Conservation (phyloP, 2,888 invertebrate species). For the Allolobophora icterica region DNA sequence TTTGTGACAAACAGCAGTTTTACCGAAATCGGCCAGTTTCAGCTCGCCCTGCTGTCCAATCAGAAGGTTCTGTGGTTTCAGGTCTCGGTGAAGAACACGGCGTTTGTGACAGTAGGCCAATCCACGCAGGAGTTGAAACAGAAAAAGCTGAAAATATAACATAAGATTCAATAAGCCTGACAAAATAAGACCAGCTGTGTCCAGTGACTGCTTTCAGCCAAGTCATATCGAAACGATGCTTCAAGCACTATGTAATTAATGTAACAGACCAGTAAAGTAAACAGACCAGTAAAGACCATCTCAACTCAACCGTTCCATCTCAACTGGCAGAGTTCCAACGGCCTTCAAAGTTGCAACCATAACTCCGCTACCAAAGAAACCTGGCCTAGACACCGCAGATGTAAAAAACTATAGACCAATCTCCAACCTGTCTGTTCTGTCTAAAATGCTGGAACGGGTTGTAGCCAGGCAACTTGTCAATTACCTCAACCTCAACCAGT, state of each 20-base stretch:
- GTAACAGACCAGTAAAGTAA: not conserved
- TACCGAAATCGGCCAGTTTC: conserved; percentile 70
- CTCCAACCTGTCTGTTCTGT: too few relatives aligned
- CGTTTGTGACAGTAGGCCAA: conserved; percentile 73
- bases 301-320: too few relatives aligned
- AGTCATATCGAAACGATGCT: not conserved
- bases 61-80: conserved; percentile 75
- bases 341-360: too few relatives aligned
- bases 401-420: too few relatives aligned
- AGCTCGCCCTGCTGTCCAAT: conserved; percentile 73
- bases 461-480: too few relatives aligned
- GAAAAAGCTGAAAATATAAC: conserved; percentile 36
- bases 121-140: conserved; percentile 73
- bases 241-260: not conserved
- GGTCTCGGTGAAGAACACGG: conserved; percentile 73
- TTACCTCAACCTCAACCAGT: too few relatives aligned
- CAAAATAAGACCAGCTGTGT: too few relatives aligned
- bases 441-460: too few relatives aligned
- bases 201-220: not conserved
- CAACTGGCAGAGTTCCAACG: too few relatives aligned
- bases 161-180: not conserved
- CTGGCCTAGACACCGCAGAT: too few relatives aligned
- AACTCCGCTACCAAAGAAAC: too few relatives aligned
- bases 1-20: not conserved
- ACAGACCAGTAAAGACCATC: too few relatives aligned